Conservation (phyloP, 2,888 invertebrate species). For the Exephanes ischioxanthus region DNA sequence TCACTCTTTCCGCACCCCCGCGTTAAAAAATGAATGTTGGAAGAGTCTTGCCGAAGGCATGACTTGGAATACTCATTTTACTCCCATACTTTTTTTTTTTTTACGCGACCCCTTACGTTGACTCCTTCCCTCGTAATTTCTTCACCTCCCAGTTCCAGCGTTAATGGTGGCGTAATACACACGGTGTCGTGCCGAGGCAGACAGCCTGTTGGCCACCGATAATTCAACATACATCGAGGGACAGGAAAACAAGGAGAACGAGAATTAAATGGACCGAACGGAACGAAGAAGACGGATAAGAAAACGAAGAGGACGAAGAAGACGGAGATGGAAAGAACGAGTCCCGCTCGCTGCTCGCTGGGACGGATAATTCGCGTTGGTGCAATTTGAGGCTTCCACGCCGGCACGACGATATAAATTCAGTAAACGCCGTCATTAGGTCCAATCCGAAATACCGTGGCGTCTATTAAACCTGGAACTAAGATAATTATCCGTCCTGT, state of each 20-base stretch:
- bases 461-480: conserved; percentile 83
- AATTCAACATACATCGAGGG: conserved; percentile 80
- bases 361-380: conserved; percentile 75
- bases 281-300: conserved; percentile 32
- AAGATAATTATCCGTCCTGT: conserved; percentile 82
- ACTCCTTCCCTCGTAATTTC: not conserved
- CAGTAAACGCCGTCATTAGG: conserved; percentile 84
- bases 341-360: conserved; percentile 18
- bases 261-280: conserved; percentile 48
- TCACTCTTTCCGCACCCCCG: not conserved
- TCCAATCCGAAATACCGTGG: conserved; percentile 82
- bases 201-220: conserved; percentile 70
- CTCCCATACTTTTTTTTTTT: no score
- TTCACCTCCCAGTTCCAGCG: not conserved
- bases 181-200: not conserved
- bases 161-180: conserved; percentile 19
- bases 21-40: not conserved
- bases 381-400: conserved; percentile 75
- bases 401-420: conserved; percentile 81
- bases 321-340: not conserved
- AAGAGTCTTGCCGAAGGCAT: no score
- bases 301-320: conserved; percentile 6
- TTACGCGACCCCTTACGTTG: not conserved
- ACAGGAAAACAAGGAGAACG: conserved; percentile 66
- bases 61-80: no score